A percentile compares a stretch with the other conserved stretches of the same genome.
These are phyloP conservation scores for Aplocera efformata DNA, from an alignment of 2,888 invertebrate genomes.

Conservation along the genomic window DNA sequence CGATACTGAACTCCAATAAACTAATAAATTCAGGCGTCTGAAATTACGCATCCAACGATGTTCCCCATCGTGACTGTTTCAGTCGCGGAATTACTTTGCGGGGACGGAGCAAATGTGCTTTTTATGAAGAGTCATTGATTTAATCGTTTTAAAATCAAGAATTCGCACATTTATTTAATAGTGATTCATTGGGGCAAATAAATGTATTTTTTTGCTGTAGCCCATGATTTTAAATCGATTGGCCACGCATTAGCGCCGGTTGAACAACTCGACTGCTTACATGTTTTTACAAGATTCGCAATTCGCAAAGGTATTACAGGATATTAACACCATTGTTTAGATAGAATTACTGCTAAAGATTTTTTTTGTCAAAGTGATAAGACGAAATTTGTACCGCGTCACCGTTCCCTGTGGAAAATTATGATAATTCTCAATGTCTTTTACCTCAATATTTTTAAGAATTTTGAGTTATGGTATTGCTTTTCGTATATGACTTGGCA, in stretches of 20 bases:
- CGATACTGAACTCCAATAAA: no score
- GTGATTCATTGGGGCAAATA: constrained; percentile 23
- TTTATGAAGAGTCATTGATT: no score
- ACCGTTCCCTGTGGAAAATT: constrained; percentile 14
- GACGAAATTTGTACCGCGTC: constrained; percentile 11
- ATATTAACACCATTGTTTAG: constrained; percentile 26
- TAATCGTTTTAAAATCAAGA: no score
- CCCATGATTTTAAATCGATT: constrained; percentile 46
- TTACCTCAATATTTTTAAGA: constrained; percentile 6
- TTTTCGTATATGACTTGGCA: no score
- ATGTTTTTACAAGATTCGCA: constrained; percentile 28
- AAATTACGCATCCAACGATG: no score
- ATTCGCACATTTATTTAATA: no score
- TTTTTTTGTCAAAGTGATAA: constrained; percentile 13
- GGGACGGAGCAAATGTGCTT: no score
- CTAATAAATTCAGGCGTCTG: no score
- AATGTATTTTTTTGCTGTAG: constrained; percentile 31
- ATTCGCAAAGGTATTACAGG: constrained; percentile 21
- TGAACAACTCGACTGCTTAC: constrained; percentile 33
- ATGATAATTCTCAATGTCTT: constrained; percentile 16
- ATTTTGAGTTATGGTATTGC: constrained; percentile 4
- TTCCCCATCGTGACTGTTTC: no score
- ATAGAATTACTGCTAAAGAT: constrained; percentile 10
- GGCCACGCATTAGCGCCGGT: constrained; percentile 41
- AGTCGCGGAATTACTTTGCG: no score